phyloP scores from a whole-genome alignment of 2,113 vertebrate species.

The Petroica traversi region DNA sequence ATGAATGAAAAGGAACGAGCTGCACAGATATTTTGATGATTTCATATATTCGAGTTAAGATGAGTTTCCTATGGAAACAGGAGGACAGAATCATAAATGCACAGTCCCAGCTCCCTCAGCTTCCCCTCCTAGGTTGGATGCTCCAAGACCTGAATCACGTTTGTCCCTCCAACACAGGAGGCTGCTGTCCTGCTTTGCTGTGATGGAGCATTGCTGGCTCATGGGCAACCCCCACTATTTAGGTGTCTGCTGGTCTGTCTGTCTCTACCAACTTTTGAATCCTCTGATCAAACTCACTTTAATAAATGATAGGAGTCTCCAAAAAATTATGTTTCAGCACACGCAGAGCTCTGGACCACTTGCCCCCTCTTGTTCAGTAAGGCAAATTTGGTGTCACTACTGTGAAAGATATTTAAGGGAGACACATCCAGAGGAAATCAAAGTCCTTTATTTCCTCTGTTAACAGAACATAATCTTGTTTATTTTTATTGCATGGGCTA shows the following conservation, averaged over 20 bases:
- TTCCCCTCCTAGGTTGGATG: background rate
- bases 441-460: background rate
- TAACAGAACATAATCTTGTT: background rate
- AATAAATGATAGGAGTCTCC: background rate
- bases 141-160: background rate
- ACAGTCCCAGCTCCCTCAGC: background rate
- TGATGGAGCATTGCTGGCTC: background rate
- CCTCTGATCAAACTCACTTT: background rate
- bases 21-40: background rate
- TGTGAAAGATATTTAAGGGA: background rate
- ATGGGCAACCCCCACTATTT: fast-evolving
- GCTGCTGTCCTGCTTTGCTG: background rate
- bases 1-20: background rate
- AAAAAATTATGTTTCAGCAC: background rate
- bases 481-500: background rate
- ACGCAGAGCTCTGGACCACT: fast-evolving
- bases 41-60: background rate
- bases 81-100: background rate
- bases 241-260: background rate
- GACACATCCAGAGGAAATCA: background rate
- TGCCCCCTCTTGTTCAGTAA: fast-evolving
- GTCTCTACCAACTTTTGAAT: background rate
- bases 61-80: background rate
- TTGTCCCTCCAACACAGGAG: background rate
- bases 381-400: background rate